Evolutionary conservation across 2,888 invertebrate genomes (phyloP).

Genomic region (Oscheius myriophilus): DNA sequence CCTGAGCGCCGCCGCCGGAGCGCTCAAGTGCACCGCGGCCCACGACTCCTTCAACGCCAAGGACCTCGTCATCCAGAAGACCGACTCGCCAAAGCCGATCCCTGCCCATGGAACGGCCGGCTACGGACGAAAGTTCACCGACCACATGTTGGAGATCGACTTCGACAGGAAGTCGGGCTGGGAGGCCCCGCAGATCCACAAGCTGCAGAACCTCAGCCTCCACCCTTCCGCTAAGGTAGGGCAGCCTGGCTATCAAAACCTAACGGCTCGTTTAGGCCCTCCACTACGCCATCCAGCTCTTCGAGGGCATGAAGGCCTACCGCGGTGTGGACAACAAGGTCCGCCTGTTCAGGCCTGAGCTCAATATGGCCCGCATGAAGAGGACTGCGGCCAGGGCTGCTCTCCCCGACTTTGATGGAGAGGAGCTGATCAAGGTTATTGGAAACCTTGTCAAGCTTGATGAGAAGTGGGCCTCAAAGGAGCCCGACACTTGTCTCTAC

Average conservation of each 20-base stretch:
- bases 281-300: constrained; percentile 79
- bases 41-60: too few species aligned
- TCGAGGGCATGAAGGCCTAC: constrained; percentile 98
- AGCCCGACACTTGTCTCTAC: constrained; percentile 86
- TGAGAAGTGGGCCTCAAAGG: constrained; percentile 96
- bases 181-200: constrained; percentile 88
- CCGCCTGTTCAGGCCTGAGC: constrained; percentile 90
- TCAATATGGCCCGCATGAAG: constrained; percentile 94
- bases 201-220: constrained; percentile 85
- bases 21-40: too few species aligned
- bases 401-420: constrained; percentile 88
- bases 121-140: constrained; percentile 92
- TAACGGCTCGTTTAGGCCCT: constrained; percentile 64
- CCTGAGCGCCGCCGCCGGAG: too few species aligned
- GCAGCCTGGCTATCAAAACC: too few species aligned
- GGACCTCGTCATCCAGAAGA: too few species aligned
- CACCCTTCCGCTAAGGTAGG: constrained; percentile 93
- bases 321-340: constrained; percentile 90
- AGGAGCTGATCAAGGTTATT: constrained; percentile 86
- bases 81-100: too few species aligned
- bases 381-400: constrained; percentile 84
- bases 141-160: constrained; percentile 84
- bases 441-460: constrained; percentile 78
- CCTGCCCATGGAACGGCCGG: too few species aligned
- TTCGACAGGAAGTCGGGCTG: constrained; percentile 86